Evolutionary conservation across 2,797 vertebrate species (phyloP).

Genomic region (Enteromius unitaeniatus): DNA sequence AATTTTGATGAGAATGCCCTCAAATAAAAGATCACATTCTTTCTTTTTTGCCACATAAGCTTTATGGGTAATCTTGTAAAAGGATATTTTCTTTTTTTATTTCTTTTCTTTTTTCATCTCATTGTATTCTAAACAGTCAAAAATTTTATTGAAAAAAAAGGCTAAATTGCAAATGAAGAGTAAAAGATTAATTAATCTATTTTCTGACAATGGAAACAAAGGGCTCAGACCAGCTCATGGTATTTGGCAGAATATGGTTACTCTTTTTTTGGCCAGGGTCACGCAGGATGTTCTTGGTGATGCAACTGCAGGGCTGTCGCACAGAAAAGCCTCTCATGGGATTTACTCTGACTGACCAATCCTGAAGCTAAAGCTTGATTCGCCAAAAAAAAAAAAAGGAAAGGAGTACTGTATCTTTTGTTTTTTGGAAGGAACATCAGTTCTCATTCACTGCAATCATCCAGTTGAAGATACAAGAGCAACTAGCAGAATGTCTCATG

Average conservation of each 20-base stretch:
- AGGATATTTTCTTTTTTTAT: too few relatives aligned
- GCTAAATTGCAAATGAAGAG: background rate
- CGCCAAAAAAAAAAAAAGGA: background rate
- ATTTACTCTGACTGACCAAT: constrained; percentile 67
- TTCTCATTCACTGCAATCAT: constrained; percentile 75
- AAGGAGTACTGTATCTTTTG: constrained; percentile 2
- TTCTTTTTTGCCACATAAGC: too few relatives aligned
- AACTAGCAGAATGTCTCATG: constrained; percentile 83
- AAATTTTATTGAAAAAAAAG: background rate
- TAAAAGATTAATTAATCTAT: constrained; percentile 81
- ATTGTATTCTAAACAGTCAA: too few relatives aligned
- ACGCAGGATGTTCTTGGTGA: constrained; percentile 83
- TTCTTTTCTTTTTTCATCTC: too few relatives aligned
- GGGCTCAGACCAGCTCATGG: constrained; percentile 93
- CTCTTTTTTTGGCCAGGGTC: constrained; percentile 74
- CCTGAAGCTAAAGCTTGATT: constrained; percentile 70
- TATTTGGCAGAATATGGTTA: constrained; percentile 73
- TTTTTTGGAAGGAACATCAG: background rate
- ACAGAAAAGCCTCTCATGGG: constrained; percentile 71
- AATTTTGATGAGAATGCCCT: too few relatives aligned
- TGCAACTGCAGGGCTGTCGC: constrained; percentile 74
- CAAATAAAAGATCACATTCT: too few relatives aligned
- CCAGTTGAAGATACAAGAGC: constrained; percentile 84
- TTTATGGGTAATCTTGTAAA: too few relatives aligned
- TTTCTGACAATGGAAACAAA: constrained; percentile 79